Conservation (phyloP, 2,797 vertebrate genomes). For the Anolis apletophallus region DNA sequence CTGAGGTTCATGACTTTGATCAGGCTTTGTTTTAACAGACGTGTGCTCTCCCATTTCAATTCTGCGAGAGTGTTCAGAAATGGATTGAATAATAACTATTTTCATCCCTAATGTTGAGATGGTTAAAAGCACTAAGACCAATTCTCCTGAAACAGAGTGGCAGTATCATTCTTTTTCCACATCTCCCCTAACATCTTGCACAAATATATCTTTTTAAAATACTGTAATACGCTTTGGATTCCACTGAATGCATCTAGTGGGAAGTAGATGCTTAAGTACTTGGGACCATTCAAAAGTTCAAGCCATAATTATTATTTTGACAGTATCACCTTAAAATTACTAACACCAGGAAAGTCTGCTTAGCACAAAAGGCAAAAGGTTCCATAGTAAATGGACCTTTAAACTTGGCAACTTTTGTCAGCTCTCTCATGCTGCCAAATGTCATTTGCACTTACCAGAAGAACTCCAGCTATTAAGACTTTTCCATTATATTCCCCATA, state of each 20-base stretch:
- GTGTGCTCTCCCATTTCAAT: conserved; percentile 45
- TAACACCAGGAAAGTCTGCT: conserved; percentile 31
- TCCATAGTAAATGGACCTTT: conserved; percentile 13
- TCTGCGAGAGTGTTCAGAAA: conserved; percentile 39
- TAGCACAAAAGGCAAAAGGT: conserved; percentile 28
- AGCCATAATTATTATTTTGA: conserved; percentile 38
- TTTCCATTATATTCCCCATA: conserved; percentile 8
- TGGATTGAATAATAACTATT: conserved; percentile 29
- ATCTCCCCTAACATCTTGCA: not conserved
- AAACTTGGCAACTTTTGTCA: conserved; percentile 27
- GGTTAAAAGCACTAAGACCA: conserved; percentile 33
- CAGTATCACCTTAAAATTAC: conserved; percentile 43
- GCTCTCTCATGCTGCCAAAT: conserved; percentile 32
- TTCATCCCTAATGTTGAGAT: conserved; percentile 8
- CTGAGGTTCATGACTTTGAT: not conserved
- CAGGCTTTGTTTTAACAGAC: conserved; percentile 38
- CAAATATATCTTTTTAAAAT: not conserved
- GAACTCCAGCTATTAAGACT: not conserved
- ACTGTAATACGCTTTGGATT: not conserved
- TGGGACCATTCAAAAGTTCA: conserved; percentile 2
- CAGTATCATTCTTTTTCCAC: not conserved
- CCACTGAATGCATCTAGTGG: not conserved
- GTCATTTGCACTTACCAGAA: conserved; percentile 49
- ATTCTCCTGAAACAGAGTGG: conserved; percentile 14
- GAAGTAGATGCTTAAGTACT: conserved; percentile 31